These are phyloP conservation scores for Pristionchus japonicus DNA, from an alignment of 2,888 invertebrate genomes.

Conservation along the genomic window DNA sequence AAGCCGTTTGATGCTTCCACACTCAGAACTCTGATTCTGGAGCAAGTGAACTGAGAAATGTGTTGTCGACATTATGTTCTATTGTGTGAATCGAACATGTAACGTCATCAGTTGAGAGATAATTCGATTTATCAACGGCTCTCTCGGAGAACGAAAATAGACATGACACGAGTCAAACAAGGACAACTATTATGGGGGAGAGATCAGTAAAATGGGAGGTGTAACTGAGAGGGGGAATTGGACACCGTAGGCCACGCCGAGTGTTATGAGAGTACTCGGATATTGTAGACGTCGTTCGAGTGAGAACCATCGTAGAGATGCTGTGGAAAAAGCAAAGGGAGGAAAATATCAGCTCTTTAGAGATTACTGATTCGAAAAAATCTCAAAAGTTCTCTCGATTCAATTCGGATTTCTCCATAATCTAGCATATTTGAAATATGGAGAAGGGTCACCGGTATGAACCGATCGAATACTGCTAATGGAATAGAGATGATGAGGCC, in stretches of 20 bases:
- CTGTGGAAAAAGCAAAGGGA: neutral
- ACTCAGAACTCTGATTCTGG: too few relatives aligned
- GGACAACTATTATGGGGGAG: neutral
- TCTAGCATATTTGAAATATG: neutral
- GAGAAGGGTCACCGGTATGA: conserved; percentile 3
- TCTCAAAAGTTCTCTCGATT: neutral
- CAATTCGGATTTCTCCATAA: neutral
- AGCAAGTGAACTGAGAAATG: neutral
- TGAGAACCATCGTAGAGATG: neutral
- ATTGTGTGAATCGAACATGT: too few relatives aligned
- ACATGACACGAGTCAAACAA: neutral
- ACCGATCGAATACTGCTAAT: neutral
- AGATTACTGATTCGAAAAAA: neutral
- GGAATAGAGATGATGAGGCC: neutral
- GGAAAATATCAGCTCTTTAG: too few relatives aligned
- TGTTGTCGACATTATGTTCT: neutral
- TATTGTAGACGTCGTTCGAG: neutral
- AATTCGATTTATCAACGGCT: neutral
- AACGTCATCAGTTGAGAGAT: neutral
- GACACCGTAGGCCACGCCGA: neutral
- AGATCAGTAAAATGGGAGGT: neutral
- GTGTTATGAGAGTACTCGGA: neutral
- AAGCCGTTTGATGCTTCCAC: too few relatives aligned
- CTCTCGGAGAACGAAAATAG: neutral
- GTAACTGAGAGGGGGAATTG: neutral